A percentile compares a stretch with the other conserved stretches of the same genome.
Conservation (phyloP, 2,888 invertebrate genomes). For the Crematogaster levior region DNA sequence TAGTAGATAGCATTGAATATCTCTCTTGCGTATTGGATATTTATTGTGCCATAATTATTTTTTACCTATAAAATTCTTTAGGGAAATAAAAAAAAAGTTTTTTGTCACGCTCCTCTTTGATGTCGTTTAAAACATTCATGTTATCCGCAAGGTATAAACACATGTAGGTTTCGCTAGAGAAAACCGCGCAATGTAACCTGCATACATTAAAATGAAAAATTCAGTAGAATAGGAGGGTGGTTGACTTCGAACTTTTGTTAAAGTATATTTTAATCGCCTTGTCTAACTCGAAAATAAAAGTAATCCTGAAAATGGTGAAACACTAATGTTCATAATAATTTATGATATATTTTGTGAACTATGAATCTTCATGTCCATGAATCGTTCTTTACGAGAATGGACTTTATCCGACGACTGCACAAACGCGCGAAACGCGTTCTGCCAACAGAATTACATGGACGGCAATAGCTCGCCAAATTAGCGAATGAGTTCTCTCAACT, state of each 20-base stretch:
- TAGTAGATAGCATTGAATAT: background rate
- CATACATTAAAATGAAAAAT: conserved; percentile 6
- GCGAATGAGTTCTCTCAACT: conserved; percentile 21
- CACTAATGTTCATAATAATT: too few relatives aligned
- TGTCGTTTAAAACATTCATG: background rate
- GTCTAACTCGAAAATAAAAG: background rate
- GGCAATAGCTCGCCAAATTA: conserved; percentile 24
- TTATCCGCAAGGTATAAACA: background rate
- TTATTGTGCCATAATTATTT: background rate
- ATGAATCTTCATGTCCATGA: too few relatives aligned
- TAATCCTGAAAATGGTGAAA: background rate
- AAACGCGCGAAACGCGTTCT: background rate
- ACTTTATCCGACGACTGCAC: too few relatives aligned
- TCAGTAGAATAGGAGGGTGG: background rate
- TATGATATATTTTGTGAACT: too few relatives aligned
- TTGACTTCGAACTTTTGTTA: background rate
- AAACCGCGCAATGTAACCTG: background rate
- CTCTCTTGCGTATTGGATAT: background rate
- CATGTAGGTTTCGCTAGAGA: background rate
- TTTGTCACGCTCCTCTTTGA: background rate
- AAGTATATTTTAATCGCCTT: background rate
- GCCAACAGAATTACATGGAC: conserved; percentile 15
- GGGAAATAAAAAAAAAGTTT: background rate
- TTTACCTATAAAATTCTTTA: background rate
- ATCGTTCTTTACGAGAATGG: background rate